A percentile compares a stretch with the other conserved stretches of the same genome.
phyloP scores from a whole-genome alignment of 1,140 invertebrate species.

The Neuroterus valhalla region DNA sequence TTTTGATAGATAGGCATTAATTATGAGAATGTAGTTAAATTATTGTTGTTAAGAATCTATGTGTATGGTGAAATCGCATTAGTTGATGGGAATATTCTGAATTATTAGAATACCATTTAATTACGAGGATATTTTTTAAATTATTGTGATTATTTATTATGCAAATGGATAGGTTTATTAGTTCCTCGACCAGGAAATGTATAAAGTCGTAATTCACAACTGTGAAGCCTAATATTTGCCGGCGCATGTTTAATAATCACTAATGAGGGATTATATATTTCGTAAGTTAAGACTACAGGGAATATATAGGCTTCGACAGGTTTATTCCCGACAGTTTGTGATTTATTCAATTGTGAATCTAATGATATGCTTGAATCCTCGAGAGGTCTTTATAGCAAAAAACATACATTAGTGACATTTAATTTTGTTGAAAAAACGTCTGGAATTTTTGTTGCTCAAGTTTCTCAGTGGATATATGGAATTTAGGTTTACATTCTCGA shows the following conservation, averaged over 20 bases:
- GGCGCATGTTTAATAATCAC: background rate
- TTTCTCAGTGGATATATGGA: too few relatives aligned
- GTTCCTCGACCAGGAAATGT: background rate
- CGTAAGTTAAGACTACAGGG: background rate
- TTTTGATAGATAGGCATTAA: too few relatives aligned
- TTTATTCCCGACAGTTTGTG: background rate
- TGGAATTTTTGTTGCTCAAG: background rate
- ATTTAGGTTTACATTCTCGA: too few relatives aligned
- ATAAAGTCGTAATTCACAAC: background rate
- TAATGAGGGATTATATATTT: background rate
- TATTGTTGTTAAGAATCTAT: too few relatives aligned
- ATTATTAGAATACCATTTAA: background rate
- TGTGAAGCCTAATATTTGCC: background rate
- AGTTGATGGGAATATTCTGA: too few relatives aligned
- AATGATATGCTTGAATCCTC: background rate
- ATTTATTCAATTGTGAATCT: background rate
- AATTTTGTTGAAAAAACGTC: background rate
- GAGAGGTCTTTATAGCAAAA: background rate
- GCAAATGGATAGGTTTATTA: background rate
- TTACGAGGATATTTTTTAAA: background rate
- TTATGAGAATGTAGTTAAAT: too few relatives aligned
- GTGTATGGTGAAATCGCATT: too few relatives aligned
- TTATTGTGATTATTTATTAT: background rate
- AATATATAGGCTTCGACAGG: conserved; percentile 1
- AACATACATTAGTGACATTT: too few relatives aligned